phyloP scores from a whole-genome alignment of 2,888 invertebrate species.

The Leucoma salicis region DNA sequence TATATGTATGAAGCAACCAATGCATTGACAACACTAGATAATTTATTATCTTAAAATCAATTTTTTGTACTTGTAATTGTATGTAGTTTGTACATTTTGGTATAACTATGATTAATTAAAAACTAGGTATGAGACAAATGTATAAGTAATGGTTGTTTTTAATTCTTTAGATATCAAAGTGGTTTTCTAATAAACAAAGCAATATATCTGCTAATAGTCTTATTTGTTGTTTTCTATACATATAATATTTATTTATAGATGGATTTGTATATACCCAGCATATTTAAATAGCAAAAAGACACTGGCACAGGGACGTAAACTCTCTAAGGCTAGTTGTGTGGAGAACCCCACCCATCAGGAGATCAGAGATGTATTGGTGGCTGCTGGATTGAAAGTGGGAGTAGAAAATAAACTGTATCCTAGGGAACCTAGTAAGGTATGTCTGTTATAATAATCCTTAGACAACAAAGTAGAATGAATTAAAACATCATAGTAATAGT shows the following conservation, averaged over 20 bases:
- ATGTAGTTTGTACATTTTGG: too few relatives aligned
- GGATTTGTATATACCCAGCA: conserved; percentile 98
- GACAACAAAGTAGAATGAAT: not conserved
- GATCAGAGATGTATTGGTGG: conserved; percentile 94
- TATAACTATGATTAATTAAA: too few relatives aligned
- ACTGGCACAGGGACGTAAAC: conserved; percentile 92
- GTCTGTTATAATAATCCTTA: not conserved
- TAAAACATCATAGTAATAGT: not conserved
- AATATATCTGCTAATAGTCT: too few relatives aligned
- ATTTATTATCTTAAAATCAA: too few relatives aligned
- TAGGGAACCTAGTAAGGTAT: conserved; percentile 92
- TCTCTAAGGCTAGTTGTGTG: conserved; percentile 92
- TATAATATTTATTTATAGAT: too few relatives aligned
- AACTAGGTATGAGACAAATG: too few relatives aligned
- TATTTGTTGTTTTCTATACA: not conserved
- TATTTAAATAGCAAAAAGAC: conserved; percentile 97
- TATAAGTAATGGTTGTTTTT: too few relatives aligned
- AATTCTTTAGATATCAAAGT: too few relatives aligned
- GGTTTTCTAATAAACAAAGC: too few relatives aligned
- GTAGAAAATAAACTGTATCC: conserved; percentile 97
- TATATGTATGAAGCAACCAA: too few relatives aligned
- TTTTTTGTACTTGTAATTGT: too few relatives aligned
- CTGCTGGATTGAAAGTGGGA: conserved; percentile 91
- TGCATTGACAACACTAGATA: too few relatives aligned
- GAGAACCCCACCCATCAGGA: conserved; percentile 98